Conservation (phyloP, 1,140 invertebrate species). For the Contarinia nasturtii region DNA sequence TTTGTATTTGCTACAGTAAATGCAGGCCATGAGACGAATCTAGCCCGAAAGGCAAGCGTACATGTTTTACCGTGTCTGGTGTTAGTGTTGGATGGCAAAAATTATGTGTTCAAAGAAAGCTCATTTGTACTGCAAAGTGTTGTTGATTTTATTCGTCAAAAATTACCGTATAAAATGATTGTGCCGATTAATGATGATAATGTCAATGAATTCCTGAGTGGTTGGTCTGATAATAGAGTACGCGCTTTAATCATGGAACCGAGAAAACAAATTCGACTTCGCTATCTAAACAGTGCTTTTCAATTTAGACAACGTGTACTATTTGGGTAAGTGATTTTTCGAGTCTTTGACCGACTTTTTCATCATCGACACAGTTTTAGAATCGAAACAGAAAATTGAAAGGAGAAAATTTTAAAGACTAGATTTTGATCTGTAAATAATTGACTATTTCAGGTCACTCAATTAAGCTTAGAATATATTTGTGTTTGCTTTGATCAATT, state of each 20-base stretch:
- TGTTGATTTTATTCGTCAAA: constrained; percentile 67
- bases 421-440: neutral
- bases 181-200: constrained; percentile 48
- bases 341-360: no score
- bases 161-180: constrained; percentile 65
- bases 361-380: no score
- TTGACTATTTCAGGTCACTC: neutral
- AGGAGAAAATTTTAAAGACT: no score
- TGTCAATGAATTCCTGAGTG: constrained; percentile 58
- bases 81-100: constrained; percentile 60
- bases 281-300: constrained; percentile 79
- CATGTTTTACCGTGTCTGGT: constrained; percentile 62
- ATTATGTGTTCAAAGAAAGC: constrained; percentile 61
- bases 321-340: constrained; percentile 52
- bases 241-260: constrained; percentile 76
- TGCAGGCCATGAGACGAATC: constrained; percentile 52
- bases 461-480: neutral
- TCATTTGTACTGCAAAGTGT: constrained; percentile 58
- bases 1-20: constrained; percentile 52
- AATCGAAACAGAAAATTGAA: no score
- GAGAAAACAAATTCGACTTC: constrained; percentile 47
- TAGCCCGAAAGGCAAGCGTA: constrained; percentile 59
- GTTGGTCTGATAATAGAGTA: constrained; percentile 82
- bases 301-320: constrained; percentile 64
- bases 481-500: neutral